Evolutionary conservation across 2,797 vertebrate genomes (phyloP), one percentile per base, ranked within the genome.

Genomic region (Cyprinodon diabolis): DNA sequence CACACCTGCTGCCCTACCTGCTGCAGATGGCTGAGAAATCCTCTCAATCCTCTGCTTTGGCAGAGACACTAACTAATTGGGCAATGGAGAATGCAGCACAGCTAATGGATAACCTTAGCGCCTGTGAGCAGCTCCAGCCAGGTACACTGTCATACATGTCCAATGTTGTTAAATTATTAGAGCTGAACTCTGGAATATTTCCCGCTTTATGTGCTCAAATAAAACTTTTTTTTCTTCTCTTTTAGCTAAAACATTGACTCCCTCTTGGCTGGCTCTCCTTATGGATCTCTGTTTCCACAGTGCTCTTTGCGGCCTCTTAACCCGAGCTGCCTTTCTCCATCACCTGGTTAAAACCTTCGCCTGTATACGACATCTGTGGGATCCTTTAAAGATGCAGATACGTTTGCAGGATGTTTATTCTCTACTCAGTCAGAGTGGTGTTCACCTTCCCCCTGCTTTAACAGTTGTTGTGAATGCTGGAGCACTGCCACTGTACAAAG

Each of bases 1-100:
- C 65, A 47, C 90, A 90, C 10, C 87, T 97, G 77, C 89, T 97
- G 71, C 96, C 96, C 0, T 68, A 94, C 80, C 90, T 97, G 73
- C 89, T 95, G 69, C 93, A 83, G 79, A 90, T 97, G 81, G 91
- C 93, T 30, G 85, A 90, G 35, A 94, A 84, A 77, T 88, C 71
- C 6, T 80, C 89, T 1, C 7, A 87, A 12, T 91, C 92, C 73
- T 68, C 87, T 13, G 79, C 49, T 0, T 66, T 95, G 79, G 79
- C 45, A 1, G 72, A 80, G 56, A 75, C 72, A 0, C 90, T 95
- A 43, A 86, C 80, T 6, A 49, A 2, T 12, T 98, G 97, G 97
- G 93, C 93, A 55, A 69, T 66, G 21, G 78, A 83, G 57, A 84
- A 63, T 0, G 83, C 82, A 7, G 83, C 87, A 0, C 3, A 72